phyloP scores from a whole-genome alignment of 1,140 invertebrate species.

The Notospermus geniculatus region DNA sequence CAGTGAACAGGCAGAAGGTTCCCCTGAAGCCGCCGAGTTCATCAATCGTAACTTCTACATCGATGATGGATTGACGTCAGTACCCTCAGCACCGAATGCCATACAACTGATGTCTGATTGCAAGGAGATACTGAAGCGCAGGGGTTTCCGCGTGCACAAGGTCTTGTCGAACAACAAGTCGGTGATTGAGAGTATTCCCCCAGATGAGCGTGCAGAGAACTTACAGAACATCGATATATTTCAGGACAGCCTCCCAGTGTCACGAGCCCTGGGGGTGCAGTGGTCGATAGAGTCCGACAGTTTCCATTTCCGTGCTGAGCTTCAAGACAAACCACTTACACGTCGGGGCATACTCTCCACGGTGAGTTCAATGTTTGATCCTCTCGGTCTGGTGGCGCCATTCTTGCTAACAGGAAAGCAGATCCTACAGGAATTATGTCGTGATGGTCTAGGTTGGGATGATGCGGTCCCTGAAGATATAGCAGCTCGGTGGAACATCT shows the following conservation, averaged over 20 bases:
- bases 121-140: not conserved
- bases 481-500: not conserved
- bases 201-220: not conserved
- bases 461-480: not conserved
- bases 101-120: not conserved
- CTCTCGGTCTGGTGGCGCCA: constrained; percentile 7
- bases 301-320: constrained; percentile 9
- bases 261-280: not conserved
- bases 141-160: not conserved
- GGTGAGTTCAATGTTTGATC: constrained; percentile 7
- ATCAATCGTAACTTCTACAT: constrained; percentile 25
- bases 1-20: not conserved
- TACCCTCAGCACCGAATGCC: constrained; percentile 15
- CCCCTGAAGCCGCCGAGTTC: constrained; percentile 12
- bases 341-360: constrained; percentile 8
- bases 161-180: too few species aligned
- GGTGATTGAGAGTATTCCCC: too few species aligned
- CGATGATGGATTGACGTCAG: constrained; percentile 23
- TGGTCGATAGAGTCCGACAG: not conserved
- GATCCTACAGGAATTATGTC: constrained; percentile 5
- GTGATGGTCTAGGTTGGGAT: not conserved
- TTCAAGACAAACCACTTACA: constrained; percentile 8
- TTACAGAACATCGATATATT: not conserved
- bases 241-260: not conserved
- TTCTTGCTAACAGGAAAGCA: not conserved